phyloP scores from a whole-genome alignment of 2,888 invertebrate species.

The Ennomos fuscantarius region DNA sequence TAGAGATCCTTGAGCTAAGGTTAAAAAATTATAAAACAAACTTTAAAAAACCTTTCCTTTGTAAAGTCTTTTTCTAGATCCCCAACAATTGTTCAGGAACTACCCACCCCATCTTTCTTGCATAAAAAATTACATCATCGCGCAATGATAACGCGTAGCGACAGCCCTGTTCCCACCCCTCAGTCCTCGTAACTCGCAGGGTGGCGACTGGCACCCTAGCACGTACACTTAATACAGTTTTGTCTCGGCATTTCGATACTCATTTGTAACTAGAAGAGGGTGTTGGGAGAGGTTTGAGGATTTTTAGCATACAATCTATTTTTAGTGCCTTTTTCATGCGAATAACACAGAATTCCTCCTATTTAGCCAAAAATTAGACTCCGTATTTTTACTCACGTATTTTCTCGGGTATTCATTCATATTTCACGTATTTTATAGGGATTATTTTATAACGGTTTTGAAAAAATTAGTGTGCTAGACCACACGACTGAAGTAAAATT shows the following conservation, averaged over 20 bases:
- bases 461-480: too few species aligned
- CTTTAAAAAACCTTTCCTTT: constrained; percentile 16
- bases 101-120: constrained; percentile 18
- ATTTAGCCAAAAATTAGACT: too few species aligned
- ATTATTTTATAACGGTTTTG: too few species aligned
- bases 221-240: constrained; percentile 76
- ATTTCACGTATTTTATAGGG: too few species aligned
- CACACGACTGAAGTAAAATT: too few species aligned
- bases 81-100: constrained; percentile 18
- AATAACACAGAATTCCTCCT: too few species aligned
- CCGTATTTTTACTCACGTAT: too few species aligned
- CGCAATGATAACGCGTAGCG: constrained; percentile 16
- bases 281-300: constrained; percentile 8
- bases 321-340: too few species aligned
- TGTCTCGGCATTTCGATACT: constrained; percentile 78
- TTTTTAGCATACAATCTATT: too few species aligned
- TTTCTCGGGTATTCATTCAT: too few species aligned
- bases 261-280: constrained; percentile 55
- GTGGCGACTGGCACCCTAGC: constrained; percentile 46
- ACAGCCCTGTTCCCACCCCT: constrained; percentile 14
- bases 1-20: constrained; percentile 5
- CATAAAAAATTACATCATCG: constrained; percentile 21
- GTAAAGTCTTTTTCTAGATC: constrained; percentile 12
- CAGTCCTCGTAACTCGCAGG: constrained; percentile 11
- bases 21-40: constrained; percentile 21